A percentile compares a stretch with the other conserved stretches of the same genome.
phyloP scores from a whole-genome alignment of 2,113 vertebrate genomes.

The Cephalopterus ornatus region DNA sequence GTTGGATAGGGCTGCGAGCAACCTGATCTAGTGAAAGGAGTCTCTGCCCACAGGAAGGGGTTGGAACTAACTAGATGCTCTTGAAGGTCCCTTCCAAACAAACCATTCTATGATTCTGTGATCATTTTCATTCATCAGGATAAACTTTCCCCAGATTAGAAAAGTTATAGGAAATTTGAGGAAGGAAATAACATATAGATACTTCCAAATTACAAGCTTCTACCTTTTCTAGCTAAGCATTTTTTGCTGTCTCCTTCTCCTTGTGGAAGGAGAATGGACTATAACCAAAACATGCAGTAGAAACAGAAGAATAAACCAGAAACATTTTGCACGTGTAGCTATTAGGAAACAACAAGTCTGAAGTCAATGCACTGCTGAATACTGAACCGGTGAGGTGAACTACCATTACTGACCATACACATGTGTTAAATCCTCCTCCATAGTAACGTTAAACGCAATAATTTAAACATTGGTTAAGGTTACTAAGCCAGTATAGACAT shows the following conservation, averaged over 20 bases:
- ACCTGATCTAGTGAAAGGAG: not conserved
- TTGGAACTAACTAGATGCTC: not conserved
- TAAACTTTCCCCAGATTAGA: not conserved
- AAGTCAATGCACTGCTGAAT: not conserved
- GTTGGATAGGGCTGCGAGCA: not conserved
- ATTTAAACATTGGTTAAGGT: not conserved
- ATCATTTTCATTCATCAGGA: not conserved
- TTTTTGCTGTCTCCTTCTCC: not conserved
- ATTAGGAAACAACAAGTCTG: not conserved
- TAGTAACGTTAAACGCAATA: not conserved
- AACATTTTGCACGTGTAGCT: not conserved
- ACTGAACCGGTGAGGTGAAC: not conserved
- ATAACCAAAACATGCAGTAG: not conserved
- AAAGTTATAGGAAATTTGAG: not conserved
- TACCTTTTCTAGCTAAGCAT: not conserved
- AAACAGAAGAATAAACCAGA: not conserved
- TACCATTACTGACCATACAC: not conserved
- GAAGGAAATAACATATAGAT: rapidly evolving
- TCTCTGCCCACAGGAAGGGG: not conserved
- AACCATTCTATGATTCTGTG: not conserved
- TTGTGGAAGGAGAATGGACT: not conserved
- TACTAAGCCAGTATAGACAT: not conserved
- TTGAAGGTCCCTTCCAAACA: not conserved
- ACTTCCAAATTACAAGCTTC: not conserved
- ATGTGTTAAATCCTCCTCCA: not conserved